Percentiles rank a stretch among this genome's conserved stretches.
Evolutionary conservation across 1,140 invertebrate species (phyloP).

Genomic region (Chironomus striatipennis): DNA sequence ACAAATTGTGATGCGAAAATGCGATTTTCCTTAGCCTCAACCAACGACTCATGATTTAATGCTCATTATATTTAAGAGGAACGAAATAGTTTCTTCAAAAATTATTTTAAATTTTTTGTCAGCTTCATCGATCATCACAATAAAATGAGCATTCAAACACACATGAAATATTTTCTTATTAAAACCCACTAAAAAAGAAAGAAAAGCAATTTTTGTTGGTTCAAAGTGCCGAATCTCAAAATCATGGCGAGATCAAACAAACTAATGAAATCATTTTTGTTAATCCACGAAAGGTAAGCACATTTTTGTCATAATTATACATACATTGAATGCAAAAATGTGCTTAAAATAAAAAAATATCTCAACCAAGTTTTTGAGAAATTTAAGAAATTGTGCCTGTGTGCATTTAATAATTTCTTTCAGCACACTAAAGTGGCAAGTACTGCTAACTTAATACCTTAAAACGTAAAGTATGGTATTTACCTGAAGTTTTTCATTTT

Average conservation of each 20-base stretch:
- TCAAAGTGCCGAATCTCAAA: background rate
- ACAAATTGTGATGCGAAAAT: too few relatives aligned
- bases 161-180: conserved; percentile 1
- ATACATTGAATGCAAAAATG: too few relatives aligned
- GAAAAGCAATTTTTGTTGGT: background rate
- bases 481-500: conserved; percentile 75
- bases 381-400: background rate
- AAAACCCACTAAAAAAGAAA: conserved; percentile 21
- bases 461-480: conserved; percentile 28
- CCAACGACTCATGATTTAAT: too few relatives aligned
- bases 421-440: background rate
- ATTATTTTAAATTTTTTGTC: too few relatives aligned
- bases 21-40: too few relatives aligned
- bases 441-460: background rate
- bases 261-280: too few relatives aligned
- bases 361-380: conserved; percentile 1
- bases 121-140: background rate
- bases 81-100: too few relatives aligned
- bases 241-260: background rate
- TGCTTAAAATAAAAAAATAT: background rate
- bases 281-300: too few relatives aligned
- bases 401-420: background rate
- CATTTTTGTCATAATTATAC: too few relatives aligned
- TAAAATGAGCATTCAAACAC: background rate
- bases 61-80: too few relatives aligned